A percentile compares a stretch with the other conserved stretches of the same genome.
Conservation (phyloP, 1,140 invertebrate genomes). For the Drosophila subobscura region DNA sequence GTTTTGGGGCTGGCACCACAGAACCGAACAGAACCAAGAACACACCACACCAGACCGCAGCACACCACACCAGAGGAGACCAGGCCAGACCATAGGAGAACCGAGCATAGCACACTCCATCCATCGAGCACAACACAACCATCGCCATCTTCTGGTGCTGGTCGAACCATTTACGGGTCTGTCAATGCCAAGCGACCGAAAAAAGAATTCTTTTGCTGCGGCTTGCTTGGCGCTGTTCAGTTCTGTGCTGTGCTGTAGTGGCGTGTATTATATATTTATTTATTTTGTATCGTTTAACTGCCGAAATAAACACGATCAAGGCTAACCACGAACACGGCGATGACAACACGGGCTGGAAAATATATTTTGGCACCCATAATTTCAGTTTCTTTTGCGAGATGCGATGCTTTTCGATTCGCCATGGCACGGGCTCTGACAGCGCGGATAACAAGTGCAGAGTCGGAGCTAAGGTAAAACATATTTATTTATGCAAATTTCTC, state of each 20-base stretch:
- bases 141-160: conserved; percentile 31
- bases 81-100: conserved; percentile 19
- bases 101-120: conserved; percentile 20
- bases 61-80: neutral
- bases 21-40: too few relatives aligned
- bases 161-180: conserved; percentile 62
- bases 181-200: conserved; percentile 62
- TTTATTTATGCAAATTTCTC: conserved; percentile 74
- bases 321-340: conserved; percentile 43
- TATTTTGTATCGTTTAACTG: conserved; percentile 64
- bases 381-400: conserved; percentile 24
- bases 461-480: conserved; percentile 43
- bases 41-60: neutral
- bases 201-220: conserved; percentile 3
- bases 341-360: conserved; percentile 67
- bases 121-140: conserved; percentile 7
- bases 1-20: conserved; percentile 17
- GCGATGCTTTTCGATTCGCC: neutral
- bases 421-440: neutral
- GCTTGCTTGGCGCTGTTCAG: too few relatives aligned
- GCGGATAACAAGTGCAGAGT: conserved; percentile 57
- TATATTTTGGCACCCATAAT: conserved; percentile 49
- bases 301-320: conserved; percentile 77
- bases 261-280: conserved; percentile 67
- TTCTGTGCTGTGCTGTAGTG: too few relatives aligned